Evolutionary conservation across 1,140 invertebrate species (phyloP).

Genomic region (Penaeus indicus): DNA sequence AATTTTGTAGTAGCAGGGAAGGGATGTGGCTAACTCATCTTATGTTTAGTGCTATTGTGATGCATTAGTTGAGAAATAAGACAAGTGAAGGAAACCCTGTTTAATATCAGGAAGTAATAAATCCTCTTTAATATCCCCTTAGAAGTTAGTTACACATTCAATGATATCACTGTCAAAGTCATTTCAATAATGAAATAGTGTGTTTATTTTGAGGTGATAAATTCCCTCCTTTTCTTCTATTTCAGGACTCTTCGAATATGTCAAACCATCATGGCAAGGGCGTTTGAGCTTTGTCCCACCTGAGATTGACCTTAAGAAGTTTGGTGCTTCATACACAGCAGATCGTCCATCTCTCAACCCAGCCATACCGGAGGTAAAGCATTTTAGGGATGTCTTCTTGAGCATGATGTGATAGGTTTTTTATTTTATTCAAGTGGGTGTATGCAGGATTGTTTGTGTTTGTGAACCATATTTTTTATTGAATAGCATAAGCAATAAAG

Average conservation of each 20-base stretch:
- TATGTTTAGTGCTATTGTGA: too few species aligned
- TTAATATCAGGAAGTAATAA: too few species aligned
- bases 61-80: too few species aligned
- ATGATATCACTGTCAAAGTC: neutral
- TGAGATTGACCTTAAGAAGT: slow-evolving; percentile 60
- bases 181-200: neutral
- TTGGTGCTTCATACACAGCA: slow-evolving; percentile 63
- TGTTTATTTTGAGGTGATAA: neutral
- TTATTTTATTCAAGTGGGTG: too few species aligned
- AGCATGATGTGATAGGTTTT: too few species aligned
- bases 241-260: slow-evolving; percentile 66
- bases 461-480: neutral
- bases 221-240: neutral
- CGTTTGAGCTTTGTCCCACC: slow-evolving; percentile 46
- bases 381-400: neutral
- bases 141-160: neutral
- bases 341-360: slow-evolving; percentile 60
- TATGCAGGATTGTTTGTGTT: neutral
- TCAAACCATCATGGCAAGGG: slow-evolving; percentile 66
- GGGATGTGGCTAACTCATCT: too few species aligned
- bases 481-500: neutral
- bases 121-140: too few species aligned
- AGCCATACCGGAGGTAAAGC: slow-evolving; percentile 44
- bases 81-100: too few species aligned
- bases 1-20: neutral